Conservation (phyloP, 2,797 vertebrate species). For the Hydrolagus colliei region DNA sequence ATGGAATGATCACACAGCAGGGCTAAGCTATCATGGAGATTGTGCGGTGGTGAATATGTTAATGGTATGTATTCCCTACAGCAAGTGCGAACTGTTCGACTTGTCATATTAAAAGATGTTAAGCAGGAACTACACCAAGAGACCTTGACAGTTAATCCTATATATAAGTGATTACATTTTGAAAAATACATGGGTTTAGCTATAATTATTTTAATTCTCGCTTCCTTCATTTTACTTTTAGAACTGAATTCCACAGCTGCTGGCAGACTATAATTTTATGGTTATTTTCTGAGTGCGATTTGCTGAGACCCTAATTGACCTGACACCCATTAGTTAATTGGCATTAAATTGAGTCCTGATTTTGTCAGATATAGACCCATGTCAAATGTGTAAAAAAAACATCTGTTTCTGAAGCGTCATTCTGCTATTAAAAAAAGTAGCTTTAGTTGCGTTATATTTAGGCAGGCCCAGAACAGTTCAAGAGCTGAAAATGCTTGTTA, state of each 20-base stretch:
- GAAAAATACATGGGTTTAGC: conserved; percentile 26
- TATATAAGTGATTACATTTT: conserved; percentile 22
- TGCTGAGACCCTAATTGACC: conserved; percentile 17
- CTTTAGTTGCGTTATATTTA: neutral
- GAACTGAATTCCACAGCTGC: conserved; percentile 16
- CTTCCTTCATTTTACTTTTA: neutral
- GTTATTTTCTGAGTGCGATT: conserved; percentile 20
- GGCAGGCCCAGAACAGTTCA: neutral
- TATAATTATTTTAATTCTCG: conserved; percentile 29
- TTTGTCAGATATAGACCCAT: neutral
- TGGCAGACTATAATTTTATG: conserved; percentile 2
- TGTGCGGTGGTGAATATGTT: neutral
- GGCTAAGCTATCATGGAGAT: neutral
- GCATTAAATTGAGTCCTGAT: neutral
- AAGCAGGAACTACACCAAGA: neutral
- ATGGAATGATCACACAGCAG: conserved; percentile 7
- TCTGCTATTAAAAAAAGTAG: neutral
- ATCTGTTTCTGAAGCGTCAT: neutral
- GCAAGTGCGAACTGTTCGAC: neutral
- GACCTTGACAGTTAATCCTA: conserved; percentile 24
- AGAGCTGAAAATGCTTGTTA: neutral
- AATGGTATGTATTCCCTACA: conserved; percentile 19
- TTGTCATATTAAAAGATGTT: conserved; percentile 27
- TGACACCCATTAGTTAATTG: conserved; percentile 5
- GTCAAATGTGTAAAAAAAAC: neutral